Conservation (phyloP, 1,140 invertebrate species). For the Lepidurus couesii region DNA sequence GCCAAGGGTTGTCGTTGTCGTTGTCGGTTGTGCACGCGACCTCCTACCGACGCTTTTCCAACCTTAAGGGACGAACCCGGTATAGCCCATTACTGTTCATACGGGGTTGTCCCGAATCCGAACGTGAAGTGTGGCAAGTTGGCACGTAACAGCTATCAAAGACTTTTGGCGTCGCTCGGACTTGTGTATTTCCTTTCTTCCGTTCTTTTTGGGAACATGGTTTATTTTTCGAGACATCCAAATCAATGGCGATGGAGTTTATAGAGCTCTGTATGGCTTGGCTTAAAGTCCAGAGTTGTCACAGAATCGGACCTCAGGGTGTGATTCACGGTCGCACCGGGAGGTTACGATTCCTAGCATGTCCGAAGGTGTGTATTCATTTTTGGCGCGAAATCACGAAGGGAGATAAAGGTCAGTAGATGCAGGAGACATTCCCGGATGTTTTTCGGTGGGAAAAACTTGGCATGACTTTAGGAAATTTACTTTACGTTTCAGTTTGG, state of each 20-base stretch:
- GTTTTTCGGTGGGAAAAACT: not conserved
- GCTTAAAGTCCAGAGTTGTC: not conserved
- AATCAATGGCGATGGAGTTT: not conserved
- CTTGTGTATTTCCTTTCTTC: not conserved
- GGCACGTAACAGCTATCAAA: not conserved
- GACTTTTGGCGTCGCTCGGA: not conserved
- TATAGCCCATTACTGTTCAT: slow-evolving; percentile 2
- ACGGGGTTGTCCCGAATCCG: not conserved
- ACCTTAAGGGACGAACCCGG: slow-evolving; percentile 2
- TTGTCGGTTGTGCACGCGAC: slow-evolving; percentile 6
- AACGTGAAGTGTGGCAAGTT: slow-evolving; percentile 8
- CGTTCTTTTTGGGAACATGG: not conserved
- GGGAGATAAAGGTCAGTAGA: not conserved
- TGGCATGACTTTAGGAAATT: not conserved
- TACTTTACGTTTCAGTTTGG: not conserved
- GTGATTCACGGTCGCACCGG: not conserved
- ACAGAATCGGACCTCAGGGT: not conserved
- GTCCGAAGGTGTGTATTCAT: not conserved
- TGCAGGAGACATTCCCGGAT: not conserved
- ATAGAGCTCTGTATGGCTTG: not conserved
- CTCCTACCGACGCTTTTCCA: slow-evolving; percentile 20
- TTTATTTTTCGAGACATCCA: not conserved
- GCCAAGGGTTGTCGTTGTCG: slow-evolving; percentile 14
- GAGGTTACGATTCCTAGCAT: not conserved
- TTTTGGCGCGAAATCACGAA: not conserved